Conservation (phyloP, 37 sponge, comb jelly and placozoan species). For the Mnemiopsis leidyi region DNA sequence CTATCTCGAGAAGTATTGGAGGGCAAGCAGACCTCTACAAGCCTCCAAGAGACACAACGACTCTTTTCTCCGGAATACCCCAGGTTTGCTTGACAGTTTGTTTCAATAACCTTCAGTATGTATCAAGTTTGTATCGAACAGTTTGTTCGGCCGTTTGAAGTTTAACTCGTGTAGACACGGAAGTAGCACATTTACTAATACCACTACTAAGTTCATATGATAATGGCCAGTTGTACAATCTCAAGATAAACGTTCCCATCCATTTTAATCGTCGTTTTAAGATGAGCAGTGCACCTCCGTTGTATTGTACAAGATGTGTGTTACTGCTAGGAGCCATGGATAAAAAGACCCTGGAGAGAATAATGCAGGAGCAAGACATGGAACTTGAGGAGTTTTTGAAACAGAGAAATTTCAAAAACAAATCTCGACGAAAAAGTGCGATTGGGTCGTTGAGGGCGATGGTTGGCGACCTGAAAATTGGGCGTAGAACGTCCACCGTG, state of each 20-base stretch:
- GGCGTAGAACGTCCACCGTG: neutral
- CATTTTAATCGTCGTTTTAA: too few species aligned
- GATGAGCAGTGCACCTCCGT: too few species aligned
- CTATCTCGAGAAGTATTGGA: slow-evolving; percentile 60
- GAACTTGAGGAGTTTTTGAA: neutral
- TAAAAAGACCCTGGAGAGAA: neutral
- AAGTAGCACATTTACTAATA: neutral
- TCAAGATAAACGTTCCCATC: too few species aligned
- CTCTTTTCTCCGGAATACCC: slow-evolving; percentile 36
- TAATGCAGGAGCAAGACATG: neutral
- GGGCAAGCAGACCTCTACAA: slow-evolving; percentile 41
- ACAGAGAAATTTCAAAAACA: neutral
- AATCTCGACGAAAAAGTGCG: neutral
- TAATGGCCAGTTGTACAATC: too few species aligned
- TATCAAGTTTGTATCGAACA: neutral
- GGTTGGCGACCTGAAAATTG: neutral
- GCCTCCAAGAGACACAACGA: neutral
- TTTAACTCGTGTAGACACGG: too few species aligned
- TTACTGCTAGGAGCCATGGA: neutral
- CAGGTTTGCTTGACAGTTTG: neutral
- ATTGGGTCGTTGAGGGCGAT: neutral
- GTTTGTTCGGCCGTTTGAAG: neutral
- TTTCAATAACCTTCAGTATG: too few species aligned
- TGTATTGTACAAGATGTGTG: too few species aligned
- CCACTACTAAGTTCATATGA: neutral